Evolutionary conservation across 2,888 invertebrate genomes (phyloP).

Genomic region (Galerucella nymphaeae): DNA sequence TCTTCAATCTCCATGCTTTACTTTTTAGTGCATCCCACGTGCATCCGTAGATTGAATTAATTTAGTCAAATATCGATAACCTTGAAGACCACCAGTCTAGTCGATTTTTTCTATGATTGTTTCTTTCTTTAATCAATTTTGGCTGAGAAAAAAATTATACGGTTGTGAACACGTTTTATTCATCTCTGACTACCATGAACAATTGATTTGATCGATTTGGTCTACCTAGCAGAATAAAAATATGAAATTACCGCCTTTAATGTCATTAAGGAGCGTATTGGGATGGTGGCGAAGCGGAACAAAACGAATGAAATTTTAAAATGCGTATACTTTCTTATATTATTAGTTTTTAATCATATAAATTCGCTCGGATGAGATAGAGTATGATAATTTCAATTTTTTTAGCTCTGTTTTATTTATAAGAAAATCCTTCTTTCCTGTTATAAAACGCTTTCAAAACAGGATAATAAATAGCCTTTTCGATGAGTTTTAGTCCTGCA

Average conservation of each 20-base stretch:
- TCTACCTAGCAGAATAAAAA: conserved; percentile 17
- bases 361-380: neutral
- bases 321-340: neutral
- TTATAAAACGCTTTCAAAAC: no score
- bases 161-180: conserved; percentile 18
- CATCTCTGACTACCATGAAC: conserved; percentile 20
- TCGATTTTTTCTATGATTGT: conserved; percentile 1
- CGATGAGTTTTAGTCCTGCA: no score
- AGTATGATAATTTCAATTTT: no score
- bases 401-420: no score
- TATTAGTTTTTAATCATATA: neutral
- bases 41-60: conserved; percentile 24
- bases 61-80: neutral
- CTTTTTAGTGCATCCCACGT: neutral
- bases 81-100: conserved; percentile 19
- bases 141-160: conserved; percentile 5
- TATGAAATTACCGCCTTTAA: conserved; percentile 19
- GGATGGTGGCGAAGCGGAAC: neutral
- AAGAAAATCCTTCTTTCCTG: no score
- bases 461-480: no score
- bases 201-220: conserved; percentile 26
- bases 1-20: neutral
- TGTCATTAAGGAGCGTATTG: conserved; percentile 12
- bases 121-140: conserved; percentile 17
- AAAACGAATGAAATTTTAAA: conserved; percentile 21